Evolutionary conservation across 2,797 vertebrate genomes (phyloP).

Genomic region (Sardinella longiceps): DNA sequence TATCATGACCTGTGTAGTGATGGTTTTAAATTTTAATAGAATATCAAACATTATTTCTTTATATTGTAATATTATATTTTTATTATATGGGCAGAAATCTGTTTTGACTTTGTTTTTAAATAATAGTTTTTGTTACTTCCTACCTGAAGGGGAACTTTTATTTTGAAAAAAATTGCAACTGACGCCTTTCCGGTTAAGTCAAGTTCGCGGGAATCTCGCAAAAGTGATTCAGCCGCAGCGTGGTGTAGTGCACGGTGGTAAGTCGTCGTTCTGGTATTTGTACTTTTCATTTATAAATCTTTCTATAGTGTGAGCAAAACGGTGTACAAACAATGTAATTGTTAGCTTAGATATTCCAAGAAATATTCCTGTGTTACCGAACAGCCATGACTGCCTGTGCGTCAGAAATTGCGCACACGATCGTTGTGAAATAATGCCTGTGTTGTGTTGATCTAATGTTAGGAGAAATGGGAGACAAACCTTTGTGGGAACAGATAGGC

Average conservation of each 20-base stretch:
- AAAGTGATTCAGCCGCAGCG: too few relatives aligned
- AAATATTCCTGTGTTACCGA: too few relatives aligned
- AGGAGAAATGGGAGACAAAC: slow-evolving; percentile 67
- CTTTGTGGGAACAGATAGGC: slow-evolving; percentile 75
- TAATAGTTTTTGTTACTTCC: too few relatives aligned
- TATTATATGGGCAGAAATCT: too few relatives aligned
- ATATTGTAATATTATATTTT: too few relatives aligned
- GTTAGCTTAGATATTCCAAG: too few relatives aligned
- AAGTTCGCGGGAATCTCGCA: not conserved
- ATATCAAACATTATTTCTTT: too few relatives aligned
- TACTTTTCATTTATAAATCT: not conserved
- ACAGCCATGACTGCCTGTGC: too few relatives aligned
- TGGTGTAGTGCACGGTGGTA: not conserved
- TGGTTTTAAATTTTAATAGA: too few relatives aligned
- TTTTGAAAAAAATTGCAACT: not conserved
- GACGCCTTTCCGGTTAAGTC: not conserved
- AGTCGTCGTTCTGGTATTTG: not conserved
- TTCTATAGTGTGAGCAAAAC: not conserved
- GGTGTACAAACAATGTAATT: not conserved
- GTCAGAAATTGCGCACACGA: not conserved
- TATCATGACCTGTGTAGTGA: too few relatives aligned
- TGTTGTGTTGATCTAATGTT: not conserved
- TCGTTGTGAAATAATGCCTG: not conserved
- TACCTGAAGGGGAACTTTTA: too few relatives aligned
- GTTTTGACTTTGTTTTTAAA: too few relatives aligned